A percentile compares a stretch with the other conserved stretches of the same genome.
Conservation (phyloP, 1,140 invertebrate genomes). For the Drosophila sechellia region DNA sequence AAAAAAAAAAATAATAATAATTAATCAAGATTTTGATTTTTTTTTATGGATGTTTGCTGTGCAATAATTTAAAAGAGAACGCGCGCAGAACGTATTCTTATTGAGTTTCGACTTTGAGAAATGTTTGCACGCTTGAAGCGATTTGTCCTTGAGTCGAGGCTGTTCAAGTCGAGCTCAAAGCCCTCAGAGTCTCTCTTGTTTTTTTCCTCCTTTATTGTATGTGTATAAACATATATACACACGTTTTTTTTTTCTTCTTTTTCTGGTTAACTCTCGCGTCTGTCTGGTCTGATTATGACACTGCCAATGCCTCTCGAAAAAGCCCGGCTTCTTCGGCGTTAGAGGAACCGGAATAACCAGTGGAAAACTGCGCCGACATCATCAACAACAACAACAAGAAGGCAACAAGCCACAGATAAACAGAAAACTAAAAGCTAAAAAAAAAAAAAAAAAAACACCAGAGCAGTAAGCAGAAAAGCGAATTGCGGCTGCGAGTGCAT, state of each 20-base stretch:
- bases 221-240: background rate
- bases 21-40: slow-evolving; percentile 42
- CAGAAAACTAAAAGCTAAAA: background rate
- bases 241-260: slow-evolving; percentile 1
- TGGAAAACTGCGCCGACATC: slow-evolving; percentile 58
- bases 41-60: slow-evolving; percentile 4
- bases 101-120: slow-evolving; percentile 10
- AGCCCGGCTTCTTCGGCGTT: slow-evolving; percentile 40
- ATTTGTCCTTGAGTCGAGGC: slow-evolving; percentile 76
- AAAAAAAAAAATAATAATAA: slow-evolving; percentile 42
- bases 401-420: no score
- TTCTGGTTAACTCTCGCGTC: slow-evolving; percentile 20
- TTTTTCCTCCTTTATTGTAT: background rate
- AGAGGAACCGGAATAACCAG: slow-evolving; percentile 81
- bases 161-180: slow-evolving; percentile 67
- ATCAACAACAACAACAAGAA: background rate
- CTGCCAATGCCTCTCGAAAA: slow-evolving; percentile 67
- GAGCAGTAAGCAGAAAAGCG: slow-evolving; percentile 49
- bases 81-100: slow-evolving; percentile 36
- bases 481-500: slow-evolving; percentile 67
- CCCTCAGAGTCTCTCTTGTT: slow-evolving; percentile 20
- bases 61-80: slow-evolving; percentile 44
- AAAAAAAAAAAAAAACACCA: background rate
- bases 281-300: slow-evolving; percentile 76
- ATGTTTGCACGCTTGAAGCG: slow-evolving; percentile 74